Percentiles rank a stretch among this genome's conserved stretches.
Evolutionary conservation across 2,113 vertebrate species (phyloP).

Genomic region (Chlorodrepanis virens): DNA sequence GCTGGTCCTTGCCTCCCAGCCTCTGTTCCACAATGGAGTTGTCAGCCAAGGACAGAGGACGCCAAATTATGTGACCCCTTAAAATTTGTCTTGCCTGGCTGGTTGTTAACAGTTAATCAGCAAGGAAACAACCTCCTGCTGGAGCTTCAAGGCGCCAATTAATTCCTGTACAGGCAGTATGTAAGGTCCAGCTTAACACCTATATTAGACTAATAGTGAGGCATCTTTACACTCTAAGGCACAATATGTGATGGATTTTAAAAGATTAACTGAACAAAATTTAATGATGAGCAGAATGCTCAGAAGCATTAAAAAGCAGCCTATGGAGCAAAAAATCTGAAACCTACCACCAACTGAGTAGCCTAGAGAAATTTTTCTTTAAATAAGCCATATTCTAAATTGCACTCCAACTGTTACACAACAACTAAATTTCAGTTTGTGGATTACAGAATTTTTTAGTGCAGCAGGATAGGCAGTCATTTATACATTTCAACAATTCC

Average conservation of each 20-base stretch:
- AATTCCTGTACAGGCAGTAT: neutral
- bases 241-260: neutral
- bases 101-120: constrained; percentile 54
- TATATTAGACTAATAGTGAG: neutral
- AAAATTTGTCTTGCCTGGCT: constrained; percentile 53
- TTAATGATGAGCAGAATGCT: neutral
- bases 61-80: constrained; percentile 37
- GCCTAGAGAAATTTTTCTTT: neutral
- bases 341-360: neutral
- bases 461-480: accelerated
- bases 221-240: neutral
- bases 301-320: neutral
- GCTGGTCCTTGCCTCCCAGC: neutral
- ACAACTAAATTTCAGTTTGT: neutral
- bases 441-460: neutral
- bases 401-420: neutral
- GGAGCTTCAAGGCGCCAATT: neutral
- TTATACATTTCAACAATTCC: neutral
- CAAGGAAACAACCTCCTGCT: constrained; percentile 29
- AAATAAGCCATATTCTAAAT: neutral
- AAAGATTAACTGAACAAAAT: neutral
- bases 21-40: constrained; percentile 30
- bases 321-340: neutral
- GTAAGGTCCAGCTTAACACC: neutral
- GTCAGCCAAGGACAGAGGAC: neutral